Base-by-base conservation (phyloP, 30 jellyfish, hydroid and myxozoan genomes). In the Cassiopea xamachana region DNA sequence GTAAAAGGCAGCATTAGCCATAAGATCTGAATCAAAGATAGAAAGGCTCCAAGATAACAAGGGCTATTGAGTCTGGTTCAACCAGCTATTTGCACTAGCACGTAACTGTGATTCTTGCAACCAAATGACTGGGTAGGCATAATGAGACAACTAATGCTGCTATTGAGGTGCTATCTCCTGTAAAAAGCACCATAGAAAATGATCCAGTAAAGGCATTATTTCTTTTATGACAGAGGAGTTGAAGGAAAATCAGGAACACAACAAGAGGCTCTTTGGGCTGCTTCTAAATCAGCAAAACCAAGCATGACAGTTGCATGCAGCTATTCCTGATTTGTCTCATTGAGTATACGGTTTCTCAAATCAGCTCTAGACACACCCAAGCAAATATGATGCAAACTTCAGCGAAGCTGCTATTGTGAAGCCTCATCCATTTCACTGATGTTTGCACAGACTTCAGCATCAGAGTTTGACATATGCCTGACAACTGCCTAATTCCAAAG, bases 101-200 rank as follows among this genome's bases (percentile, higher is more conserved):
- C 84, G 73, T 43, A 82, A 87, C 7, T n/a, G 88, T n/a, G 91
- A 82, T 64, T 82, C 91, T 18, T 84, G n/a, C n/a, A n/a, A n/a
- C n/a, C n/a, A n/a, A n/a, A n/a, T 75, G 7, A 78, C 45, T 8
- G 49, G 87, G 59, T 8, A 78, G 48, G 58, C 5, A 10, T 10
- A 78, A 78, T 17, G 87, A 78, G 50, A 78, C 87, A 47, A 49
- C 13, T 46, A n/a, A 44, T 46, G 87, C 74, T 50, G 75, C 48
- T 7, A 44, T 75, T 12, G 87, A 78, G n/a, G 75, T 78, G 73
- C 75, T 78, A 2, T 78, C 87, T 44, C 87, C 48, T 16, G 48
- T 78, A 10, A 78, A 78, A 43, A 78, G 51, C 73, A 78, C 87
- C 43, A 47, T 78, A 44, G 87, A 78, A 78, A 78, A 78, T 50